Conservation (phyloP, 2,888 invertebrate genomes). For the Conchocele bisecta region DNA sequence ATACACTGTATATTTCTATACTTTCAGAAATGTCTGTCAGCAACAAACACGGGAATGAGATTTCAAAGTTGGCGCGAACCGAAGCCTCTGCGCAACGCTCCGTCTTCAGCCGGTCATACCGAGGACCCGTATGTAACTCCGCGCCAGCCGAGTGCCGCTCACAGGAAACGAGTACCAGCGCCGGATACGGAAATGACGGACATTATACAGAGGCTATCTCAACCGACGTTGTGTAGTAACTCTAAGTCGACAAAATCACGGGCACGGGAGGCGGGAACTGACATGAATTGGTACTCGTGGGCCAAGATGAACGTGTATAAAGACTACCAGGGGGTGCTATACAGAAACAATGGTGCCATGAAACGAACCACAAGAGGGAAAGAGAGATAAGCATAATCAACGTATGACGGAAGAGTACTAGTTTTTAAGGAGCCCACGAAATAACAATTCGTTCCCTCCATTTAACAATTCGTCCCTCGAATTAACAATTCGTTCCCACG, state of each 20-base stretch:
- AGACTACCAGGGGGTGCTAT: constrained; percentile 60
- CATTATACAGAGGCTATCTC: constrained; percentile 44
- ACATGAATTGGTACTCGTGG: constrained; percentile 67
- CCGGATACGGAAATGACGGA: constrained; percentile 19
- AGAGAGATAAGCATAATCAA: constrained; percentile 23
- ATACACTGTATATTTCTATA: background rate
- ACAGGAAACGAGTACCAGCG: background rate
- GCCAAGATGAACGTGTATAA: constrained; percentile 65
- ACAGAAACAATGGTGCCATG: constrained; percentile 54
- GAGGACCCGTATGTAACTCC: background rate
- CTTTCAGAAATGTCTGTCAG: constrained; percentile 63
- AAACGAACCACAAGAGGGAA: constrained; percentile 28
- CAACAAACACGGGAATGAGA: constrained; percentile 60
- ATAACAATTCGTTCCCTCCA: too few relatives aligned
- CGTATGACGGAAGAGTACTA: too few relatives aligned
- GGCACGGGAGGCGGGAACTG: constrained; percentile 53
- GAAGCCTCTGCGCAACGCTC: constrained; percentile 57
- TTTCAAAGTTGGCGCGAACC: constrained; percentile 65
- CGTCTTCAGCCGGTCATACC: constrained; percentile 33
- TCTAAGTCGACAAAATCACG: constrained; percentile 50
- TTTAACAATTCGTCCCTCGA: too few relatives aligned
- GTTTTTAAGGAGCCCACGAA: too few relatives aligned
- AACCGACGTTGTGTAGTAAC: constrained; percentile 59
- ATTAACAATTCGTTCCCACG: too few relatives aligned
- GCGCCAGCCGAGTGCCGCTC: background rate